phyloP scores from a whole-genome alignment of 2,113 vertebrate genomes.

The Falcunculus frontatus region DNA sequence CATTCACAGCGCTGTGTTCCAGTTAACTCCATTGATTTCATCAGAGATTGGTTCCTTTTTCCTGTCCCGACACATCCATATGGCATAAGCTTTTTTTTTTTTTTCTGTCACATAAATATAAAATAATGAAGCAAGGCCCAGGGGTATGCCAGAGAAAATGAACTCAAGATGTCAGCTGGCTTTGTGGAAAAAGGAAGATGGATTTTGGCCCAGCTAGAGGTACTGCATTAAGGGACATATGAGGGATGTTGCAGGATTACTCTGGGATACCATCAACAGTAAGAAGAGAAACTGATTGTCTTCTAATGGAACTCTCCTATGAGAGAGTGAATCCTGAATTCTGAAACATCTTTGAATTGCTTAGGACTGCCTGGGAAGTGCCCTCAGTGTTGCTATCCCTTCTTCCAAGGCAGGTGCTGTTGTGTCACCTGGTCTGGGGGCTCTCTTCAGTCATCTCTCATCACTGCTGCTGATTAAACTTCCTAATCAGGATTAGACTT shows the following conservation, averaged over 20 bases:
- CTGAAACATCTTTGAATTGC: not conserved
- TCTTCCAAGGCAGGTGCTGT: not conserved
- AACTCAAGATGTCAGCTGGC: conserved; percentile 20
- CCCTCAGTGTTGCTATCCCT: not conserved
- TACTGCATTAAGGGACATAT: not conserved
- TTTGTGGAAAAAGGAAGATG: not conserved
- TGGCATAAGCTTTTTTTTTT: not conserved
- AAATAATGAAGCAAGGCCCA: not conserved
- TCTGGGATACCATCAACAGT: not conserved
- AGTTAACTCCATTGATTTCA: not conserved
- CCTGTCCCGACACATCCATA: not conserved
- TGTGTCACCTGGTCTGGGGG: not conserved
- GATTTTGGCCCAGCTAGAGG: not conserved
- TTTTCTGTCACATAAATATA: not conserved
- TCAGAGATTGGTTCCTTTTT: not conserved
- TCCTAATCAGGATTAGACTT: too few species aligned
- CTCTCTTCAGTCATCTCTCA: not conserved
- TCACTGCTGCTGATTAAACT: not conserved
- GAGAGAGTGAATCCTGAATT: not conserved
- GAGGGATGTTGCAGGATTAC: not conserved
- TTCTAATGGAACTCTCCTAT: not conserved
- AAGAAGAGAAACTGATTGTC: not conserved
- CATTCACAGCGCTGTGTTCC: not conserved
- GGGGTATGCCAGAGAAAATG: not conserved
- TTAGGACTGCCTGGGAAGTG: not conserved